Conservation (phyloP, 2,888 invertebrate species). For the Andrena bucephala region DNA sequence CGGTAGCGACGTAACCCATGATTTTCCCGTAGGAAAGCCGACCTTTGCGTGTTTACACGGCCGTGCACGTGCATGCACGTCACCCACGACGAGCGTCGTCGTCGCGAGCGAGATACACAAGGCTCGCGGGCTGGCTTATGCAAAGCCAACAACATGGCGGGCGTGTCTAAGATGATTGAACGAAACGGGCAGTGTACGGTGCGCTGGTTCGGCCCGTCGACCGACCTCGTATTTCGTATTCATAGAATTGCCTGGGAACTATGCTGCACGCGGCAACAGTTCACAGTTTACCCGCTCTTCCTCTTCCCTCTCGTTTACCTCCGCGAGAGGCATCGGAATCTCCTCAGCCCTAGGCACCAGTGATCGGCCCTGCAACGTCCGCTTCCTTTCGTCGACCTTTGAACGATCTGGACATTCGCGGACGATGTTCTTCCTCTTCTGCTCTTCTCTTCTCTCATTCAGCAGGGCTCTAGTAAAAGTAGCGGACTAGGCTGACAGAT, state of each 20-base stretch:
- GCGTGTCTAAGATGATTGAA: constrained; percentile 82
- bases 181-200: constrained; percentile 73
- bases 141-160: constrained; percentile 81
- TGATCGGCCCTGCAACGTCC: constrained; percentile 45
- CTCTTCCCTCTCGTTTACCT: constrained; percentile 48
- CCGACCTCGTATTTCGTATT: constrained; percentile 82
- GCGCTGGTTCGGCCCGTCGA: constrained; percentile 63
- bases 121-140: constrained; percentile 74
- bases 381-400: constrained; percentile 55
- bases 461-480: too few species aligned
- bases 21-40: constrained; percentile 52
- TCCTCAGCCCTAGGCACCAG: constrained; percentile 50
- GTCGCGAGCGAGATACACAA: constrained; percentile 47
- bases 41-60: constrained; percentile 61
- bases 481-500: too few species aligned
- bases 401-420: constrained; percentile 42
- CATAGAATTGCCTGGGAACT: constrained; percentile 80
- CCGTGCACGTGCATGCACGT: constrained; percentile 50
- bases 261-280: constrained; percentile 55
- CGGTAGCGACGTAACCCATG: constrained; percentile 58
- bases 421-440: constrained; percentile 14
- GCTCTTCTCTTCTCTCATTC: constrained; percentile 28
- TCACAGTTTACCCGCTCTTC: constrained; percentile 53
- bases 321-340: constrained; percentile 60
- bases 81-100: constrained; percentile 43